phyloP scores from a whole-genome alignment of 2,888 invertebrate species.

The Drosophila quasianomalipes region DNA sequence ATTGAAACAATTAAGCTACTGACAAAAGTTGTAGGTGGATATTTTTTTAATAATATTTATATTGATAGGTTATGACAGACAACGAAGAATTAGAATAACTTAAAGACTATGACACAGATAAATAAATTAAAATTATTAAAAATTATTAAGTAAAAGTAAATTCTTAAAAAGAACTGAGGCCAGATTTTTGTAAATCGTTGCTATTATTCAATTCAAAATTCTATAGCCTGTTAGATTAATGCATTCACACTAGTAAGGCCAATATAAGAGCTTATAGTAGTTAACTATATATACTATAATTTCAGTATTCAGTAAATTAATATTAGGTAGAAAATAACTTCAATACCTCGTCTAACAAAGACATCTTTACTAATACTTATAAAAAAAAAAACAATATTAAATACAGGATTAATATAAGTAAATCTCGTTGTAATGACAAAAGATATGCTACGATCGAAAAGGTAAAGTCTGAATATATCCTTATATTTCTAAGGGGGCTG shows the following conservation, averaged over 20 bases:
- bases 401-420: not conserved
- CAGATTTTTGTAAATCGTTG: not conserved
- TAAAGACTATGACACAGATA: not conserved
- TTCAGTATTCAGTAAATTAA: not conserved
- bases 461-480: not conserved
- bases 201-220: not conserved
- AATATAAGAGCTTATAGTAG: not conserved
- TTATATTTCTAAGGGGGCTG: conserved; percentile 1
- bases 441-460: not conserved
- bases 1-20: not conserved
- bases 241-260: not conserved
- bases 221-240: rapidly evolving
- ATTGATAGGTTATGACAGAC: not conserved
- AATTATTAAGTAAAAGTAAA: too few relatives aligned
- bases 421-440: not conserved
- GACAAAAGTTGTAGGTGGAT: not conserved
- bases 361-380: not conserved
- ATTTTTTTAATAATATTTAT: not conserved
- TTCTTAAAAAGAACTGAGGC: too few relatives aligned
- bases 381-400: not conserved
- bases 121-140: not conserved
- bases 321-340: not conserved
- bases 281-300: not conserved
- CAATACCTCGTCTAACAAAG: not conserved
- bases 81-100: not conserved